phyloP scores from a whole-genome alignment of 2,113 vertebrate genomes.

The Nymphicus hollandicus region DNA sequence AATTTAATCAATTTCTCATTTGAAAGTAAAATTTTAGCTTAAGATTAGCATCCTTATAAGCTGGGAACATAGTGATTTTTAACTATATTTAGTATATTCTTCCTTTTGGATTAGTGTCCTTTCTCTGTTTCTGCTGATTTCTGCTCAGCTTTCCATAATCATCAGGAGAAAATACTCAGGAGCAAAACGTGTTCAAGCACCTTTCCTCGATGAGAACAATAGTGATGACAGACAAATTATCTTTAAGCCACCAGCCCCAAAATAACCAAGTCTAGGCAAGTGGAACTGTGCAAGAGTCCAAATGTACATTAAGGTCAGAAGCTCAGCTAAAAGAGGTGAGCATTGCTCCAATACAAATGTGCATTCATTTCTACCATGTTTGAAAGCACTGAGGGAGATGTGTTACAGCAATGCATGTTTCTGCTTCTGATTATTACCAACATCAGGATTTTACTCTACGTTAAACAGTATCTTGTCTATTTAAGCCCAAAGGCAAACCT shows the following conservation, averaged over 20 bases:
- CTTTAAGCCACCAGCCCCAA: not conserved
- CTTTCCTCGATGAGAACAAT: not conserved
- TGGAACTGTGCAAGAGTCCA: not conserved
- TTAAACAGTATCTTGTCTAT: not conserved
- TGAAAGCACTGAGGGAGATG: not conserved
- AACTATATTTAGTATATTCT: not conserved
- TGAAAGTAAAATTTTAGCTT: not conserved
- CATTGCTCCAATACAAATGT: not conserved
- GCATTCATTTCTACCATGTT: not conserved
- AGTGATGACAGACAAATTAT: not conserved
- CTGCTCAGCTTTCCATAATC: not conserved
- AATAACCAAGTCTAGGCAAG: not conserved
- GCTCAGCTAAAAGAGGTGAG: not conserved
- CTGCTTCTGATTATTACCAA: not conserved
- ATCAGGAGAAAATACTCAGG: not conserved
- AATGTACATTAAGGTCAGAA: not conserved
- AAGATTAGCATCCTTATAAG: not conserved
- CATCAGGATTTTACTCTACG: not conserved
- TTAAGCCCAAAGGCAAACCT: not conserved
- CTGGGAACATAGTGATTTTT: not conserved
- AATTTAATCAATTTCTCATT: not conserved
- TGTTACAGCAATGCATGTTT: not conserved
- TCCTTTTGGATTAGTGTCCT: not conserved
- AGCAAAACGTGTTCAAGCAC: not conserved
- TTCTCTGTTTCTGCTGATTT: not conserved